These are phyloP conservation scores for Penaeus vannamei DNA, from an alignment of 1,140 invertebrate genomes.

Conservation along the genomic window DNA sequence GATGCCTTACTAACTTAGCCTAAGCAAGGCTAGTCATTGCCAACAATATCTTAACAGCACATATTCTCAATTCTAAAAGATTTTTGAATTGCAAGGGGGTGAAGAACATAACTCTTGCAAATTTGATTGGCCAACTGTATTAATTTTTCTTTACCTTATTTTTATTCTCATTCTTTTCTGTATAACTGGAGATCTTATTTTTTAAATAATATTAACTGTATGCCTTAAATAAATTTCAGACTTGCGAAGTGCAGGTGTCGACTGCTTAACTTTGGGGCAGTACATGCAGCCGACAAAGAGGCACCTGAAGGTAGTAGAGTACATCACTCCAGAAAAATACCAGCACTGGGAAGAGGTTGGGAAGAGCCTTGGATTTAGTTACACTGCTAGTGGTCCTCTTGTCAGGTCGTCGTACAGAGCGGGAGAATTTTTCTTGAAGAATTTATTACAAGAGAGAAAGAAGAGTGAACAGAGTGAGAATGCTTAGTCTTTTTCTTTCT, in stretches of 20 bases:
- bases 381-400: slow-evolving; percentile 97
- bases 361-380: slow-evolving; percentile 91
- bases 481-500: neutral
- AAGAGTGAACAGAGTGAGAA: neutral
- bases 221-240: slow-evolving; percentile 74
- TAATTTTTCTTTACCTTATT: no score
- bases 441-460: slow-evolving; percentile 77
- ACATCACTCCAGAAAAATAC: slow-evolving; percentile 96
- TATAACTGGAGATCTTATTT: no score
- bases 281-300: slow-evolving; percentile 99
- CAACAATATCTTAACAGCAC: no score
- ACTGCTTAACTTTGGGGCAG: slow-evolving; percentile 97
- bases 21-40: no score
- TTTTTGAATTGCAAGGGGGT: no score
- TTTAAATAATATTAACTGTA: neutral
- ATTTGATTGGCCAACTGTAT: no score
- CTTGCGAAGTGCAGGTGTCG: slow-evolving; percentile 84
- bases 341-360: slow-evolving; percentile 91
- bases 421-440: slow-evolving; percentile 86
- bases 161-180: no score
- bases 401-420: slow-evolving; percentile 88
- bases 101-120: no score
- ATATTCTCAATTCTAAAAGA: no score
- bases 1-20: no score
- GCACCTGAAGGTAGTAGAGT: slow-evolving; percentile 94